Conservation (phyloP, 2,797 vertebrate species). For the Mus minutoides region DNA sequence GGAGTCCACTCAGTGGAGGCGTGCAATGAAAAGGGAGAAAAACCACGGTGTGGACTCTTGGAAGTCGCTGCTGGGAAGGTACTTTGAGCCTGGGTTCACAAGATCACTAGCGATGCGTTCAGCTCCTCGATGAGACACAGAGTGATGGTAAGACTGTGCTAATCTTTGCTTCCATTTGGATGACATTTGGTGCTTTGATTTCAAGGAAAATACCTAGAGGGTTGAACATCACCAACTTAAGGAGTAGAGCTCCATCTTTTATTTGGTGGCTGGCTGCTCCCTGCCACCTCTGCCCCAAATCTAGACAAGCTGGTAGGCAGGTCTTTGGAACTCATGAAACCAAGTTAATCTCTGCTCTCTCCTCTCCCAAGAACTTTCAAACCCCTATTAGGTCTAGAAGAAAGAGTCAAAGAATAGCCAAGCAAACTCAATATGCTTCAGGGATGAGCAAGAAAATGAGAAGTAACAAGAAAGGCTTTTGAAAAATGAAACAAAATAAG, state of each 20-base stretch:
- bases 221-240: too few species aligned
- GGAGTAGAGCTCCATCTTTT: not conserved
- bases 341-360: not conserved
- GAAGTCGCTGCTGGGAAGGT: not conserved
- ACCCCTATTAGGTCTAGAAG: not conserved
- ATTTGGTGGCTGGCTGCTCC: not conserved
- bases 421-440: not conserved
- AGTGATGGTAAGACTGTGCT: not conserved
- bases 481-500: slow-evolving; percentile 7
- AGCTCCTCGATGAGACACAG: not conserved
- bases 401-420: not conserved
- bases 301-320: not conserved
- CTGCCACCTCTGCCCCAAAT: not conserved
- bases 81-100: not conserved
- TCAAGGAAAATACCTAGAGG: not conserved
- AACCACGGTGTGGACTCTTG: not conserved
- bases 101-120: not conserved
- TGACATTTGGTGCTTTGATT: not conserved
- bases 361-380: not conserved
- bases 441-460: not conserved
- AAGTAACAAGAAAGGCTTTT: not conserved
- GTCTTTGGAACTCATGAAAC: not conserved
- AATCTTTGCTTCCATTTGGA: not conserved
- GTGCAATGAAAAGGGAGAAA: not conserved
- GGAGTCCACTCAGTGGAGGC: not conserved